Base-by-base conservation (phyloP, 1,140 invertebrate species). In the Rhopalosiphum maidis region DNA sequence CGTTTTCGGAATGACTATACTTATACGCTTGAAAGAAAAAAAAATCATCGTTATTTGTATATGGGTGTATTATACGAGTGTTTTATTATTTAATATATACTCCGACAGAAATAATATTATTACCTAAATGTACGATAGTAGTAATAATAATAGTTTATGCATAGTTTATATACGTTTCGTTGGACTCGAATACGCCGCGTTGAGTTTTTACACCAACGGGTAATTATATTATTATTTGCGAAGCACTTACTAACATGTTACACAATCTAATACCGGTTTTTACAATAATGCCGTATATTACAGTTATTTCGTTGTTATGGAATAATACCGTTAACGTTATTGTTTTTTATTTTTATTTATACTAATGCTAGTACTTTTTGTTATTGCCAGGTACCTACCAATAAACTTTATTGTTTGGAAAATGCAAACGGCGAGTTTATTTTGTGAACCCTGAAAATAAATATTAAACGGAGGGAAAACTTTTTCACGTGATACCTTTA, bases 341-440 rank as follows among this genome's bases (percentile, higher is more conserved):
- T 86, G 41, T 86, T 43, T 43, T 86, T 86, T 43, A 41, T 82
- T n/a, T 82, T 77, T 11, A 35, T 8, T 5, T 30, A 35, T 85
- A 85, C 46, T 83, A 83, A 83, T 83, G 37, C 8, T 2, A 37
- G 82, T 83, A 37, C 82, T 83, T 41, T 41, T 83, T 83, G 41
- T 83, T 83, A 30, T 86, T 37, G 21, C 21, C 25, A 86, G 83
- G 23, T 86, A 86, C 83, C 25, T 85, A 86, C 37, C 11, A 86
- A 86, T 86, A 43, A 46, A 86, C 23, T 86, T 86, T 86, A 86
- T 86, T 25, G 83, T 43, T 86, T 86, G 41, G 41, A 86, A 86
- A 86, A 86, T 86, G 21, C 30, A 86, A 86, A 86, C 25, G 41
- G 83, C 15, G 22, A 83, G 82, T 83, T 82, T 82, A 82, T 82